Base-by-base conservation (phyloP, 1,140 invertebrate genomes). In the Nebria ingens region DNA sequence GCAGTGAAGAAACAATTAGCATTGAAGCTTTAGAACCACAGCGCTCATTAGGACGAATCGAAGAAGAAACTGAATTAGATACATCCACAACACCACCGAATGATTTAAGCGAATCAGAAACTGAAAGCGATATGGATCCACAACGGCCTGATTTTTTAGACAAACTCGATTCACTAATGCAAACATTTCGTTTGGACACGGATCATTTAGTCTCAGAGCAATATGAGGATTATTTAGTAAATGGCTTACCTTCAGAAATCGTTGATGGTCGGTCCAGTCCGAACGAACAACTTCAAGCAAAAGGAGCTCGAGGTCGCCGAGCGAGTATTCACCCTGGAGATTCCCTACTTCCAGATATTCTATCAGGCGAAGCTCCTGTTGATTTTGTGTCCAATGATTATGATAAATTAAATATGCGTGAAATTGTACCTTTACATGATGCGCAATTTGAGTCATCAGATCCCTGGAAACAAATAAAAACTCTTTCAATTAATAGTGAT, bases 81-180 rank as follows among this genome's bases (percentile, higher is more conserved):
- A 65, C 9, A 4, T 9, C 9, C 3, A 45, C 6, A 11, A 73
- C 77, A 65, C 72, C 73, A 61, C 72, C 73, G 38, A 75, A 74
- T 70, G 68, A 74, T 58, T 69, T 72, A 1, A 76, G 78, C 68
- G 73, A 79, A 19, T 79, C 79, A 2, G 82, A 83, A 61, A 79
- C 76, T 55, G 80, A 84, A 55, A 80, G 79, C 38, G 82, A 85
- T 62, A 74, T 74, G 21, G 77, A 78, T 62, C 73, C 76, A 19
- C 80, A 82, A 62, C 75, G 79, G 64, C 79, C 82, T 40, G 82
- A 85, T 65, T 79, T 84, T 61, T 69, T 80, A 34, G 83, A 85
- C 54, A 86, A 84, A 63, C 68, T 89, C 1, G 80, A 85, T 52
- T 77, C 80, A 57, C 78, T 79, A 42, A 85, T 89, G 77, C 79